Percentiles rank a stretch among this genome's conserved stretches.
These are phyloP conservation scores for Tanypteryx hageni DNA, from an alignment of 2,888 invertebrate species.

Conservation along the genomic window DNA sequence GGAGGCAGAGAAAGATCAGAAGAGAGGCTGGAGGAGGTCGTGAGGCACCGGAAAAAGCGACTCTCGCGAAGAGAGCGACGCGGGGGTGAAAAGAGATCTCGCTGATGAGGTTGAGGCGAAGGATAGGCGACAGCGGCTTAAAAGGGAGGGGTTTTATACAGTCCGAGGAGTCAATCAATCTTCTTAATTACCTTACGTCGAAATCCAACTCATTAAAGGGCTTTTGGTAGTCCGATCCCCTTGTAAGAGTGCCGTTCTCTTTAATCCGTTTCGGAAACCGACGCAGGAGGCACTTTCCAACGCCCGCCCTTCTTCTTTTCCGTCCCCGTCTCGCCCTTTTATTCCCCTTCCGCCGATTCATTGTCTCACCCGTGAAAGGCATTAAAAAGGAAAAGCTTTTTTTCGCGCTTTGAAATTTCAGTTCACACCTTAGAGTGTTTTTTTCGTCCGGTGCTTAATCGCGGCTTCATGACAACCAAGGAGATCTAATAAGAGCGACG, in stretches of 20 bases:
- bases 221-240: conserved; percentile 26
- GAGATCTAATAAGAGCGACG: conserved; percentile 43
- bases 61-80: background rate
- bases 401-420: background rate
- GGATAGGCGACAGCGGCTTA: background rate
- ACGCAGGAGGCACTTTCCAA: background rate
- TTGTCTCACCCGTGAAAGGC: conserved; percentile 12
- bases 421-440: conserved; percentile 12
- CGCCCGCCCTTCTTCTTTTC: background rate
- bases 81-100: background rate
- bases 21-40: background rate
- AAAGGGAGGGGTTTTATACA: conserved; percentile 9
- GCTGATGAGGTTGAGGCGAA: conserved; percentile 46
- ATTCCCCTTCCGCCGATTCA: background rate
- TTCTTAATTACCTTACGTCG: conserved; percentile 45
- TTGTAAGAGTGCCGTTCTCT: conserved; percentile 17
- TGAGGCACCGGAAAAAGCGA: background rate
- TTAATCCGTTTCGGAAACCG: conserved; percentile 32
- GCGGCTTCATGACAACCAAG: background rate
- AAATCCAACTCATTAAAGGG: conserved; percentile 55
- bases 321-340: conserved; percentile 14
- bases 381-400: background rate
- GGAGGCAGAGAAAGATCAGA: background rate
- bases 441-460: conserved; percentile 30
- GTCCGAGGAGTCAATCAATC: conserved; percentile 41